A percentile compares a stretch with the other conserved stretches of the same genome.
These are phyloP conservation scores for Coturnix japonica DNA, from an alignment of 2,113 vertebrate genomes.

Conservation along the genomic window DNA sequence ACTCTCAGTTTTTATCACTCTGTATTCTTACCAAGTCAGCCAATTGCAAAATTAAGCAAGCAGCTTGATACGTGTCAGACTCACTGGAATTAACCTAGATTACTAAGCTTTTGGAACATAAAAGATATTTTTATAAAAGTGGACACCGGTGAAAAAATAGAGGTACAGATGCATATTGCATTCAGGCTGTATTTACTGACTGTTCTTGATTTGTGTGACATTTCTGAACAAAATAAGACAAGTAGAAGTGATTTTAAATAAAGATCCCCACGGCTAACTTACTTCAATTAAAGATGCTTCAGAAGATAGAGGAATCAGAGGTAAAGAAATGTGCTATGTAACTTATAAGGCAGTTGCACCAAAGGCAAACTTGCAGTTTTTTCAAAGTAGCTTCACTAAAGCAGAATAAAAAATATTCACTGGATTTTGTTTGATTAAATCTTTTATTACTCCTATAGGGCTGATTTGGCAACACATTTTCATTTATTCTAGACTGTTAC, in stretches of 20 bases:
- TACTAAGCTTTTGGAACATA: background rate
- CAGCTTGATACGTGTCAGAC: background rate
- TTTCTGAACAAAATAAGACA: background rate
- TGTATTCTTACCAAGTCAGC: background rate
- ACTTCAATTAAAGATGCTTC: constrained; percentile 54
- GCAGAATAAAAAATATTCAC: background rate
- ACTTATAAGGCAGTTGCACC: constrained; percentile 1
- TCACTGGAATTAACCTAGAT: background rate
- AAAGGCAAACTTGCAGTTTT: background rate
- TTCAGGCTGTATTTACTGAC: background rate
- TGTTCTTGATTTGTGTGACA: background rate
- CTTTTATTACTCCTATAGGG: background rate
- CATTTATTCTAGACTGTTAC: background rate
- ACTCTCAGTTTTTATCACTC: background rate
- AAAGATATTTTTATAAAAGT: constrained; percentile 8
- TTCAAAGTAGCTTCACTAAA: background rate
- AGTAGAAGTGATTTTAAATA: constrained; percentile 44
- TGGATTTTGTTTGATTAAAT: background rate
- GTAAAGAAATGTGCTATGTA: background rate
- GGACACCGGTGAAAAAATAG: background rate
- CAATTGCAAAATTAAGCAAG: background rate
- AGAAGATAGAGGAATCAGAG: background rate
- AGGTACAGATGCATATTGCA: background rate
- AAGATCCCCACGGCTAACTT: background rate
- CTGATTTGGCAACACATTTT: background rate